Evolutionary conservation across 2,113 vertebrate genomes (phyloP).

Genomic region (Notechis scutatus): DNA sequence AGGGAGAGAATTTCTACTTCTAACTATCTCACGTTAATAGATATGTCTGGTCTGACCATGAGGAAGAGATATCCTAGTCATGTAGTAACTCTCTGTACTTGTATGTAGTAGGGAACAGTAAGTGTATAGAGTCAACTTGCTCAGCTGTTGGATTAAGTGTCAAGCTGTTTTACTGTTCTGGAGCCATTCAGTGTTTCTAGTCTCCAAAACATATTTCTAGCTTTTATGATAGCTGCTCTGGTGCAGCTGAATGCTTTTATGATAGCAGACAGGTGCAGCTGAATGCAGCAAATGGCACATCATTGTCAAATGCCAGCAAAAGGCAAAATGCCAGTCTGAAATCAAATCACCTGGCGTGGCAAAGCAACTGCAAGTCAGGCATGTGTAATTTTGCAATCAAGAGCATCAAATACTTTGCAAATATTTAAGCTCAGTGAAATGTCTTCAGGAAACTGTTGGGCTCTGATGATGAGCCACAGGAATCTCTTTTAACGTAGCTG

Average conservation of each 20-base stretch:
- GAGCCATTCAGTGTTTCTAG: slow-evolving; percentile 28
- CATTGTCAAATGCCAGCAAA: slow-evolving; percentile 52
- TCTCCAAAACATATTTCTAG: slow-evolving; percentile 62
- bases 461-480: neutral
- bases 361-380: slow-evolving; percentile 22
- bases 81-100: neutral
- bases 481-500: neutral
- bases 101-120: fast-evolving
- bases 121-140: fast-evolving
- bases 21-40: neutral
- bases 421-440: slow-evolving; percentile 16
- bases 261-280: slow-evolving; percentile 44
- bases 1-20: neutral
- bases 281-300: slow-evolving; percentile 53
- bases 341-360: slow-evolving; percentile 43
- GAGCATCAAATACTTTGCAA: slow-evolving; percentile 26
- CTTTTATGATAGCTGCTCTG: slow-evolving; percentile 50
- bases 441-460: neutral
- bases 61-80: neutral
- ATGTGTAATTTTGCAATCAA: neutral
- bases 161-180: slow-evolving; percentile 36
- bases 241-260: slow-evolving; percentile 39
- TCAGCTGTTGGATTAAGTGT: slow-evolving; percentile 6
- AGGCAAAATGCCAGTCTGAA: slow-evolving; percentile 41
- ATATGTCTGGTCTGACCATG: neutral